Conservation (phyloP, 2,113 vertebrate genomes). For the Deroptyus accipitrinus region DNA sequence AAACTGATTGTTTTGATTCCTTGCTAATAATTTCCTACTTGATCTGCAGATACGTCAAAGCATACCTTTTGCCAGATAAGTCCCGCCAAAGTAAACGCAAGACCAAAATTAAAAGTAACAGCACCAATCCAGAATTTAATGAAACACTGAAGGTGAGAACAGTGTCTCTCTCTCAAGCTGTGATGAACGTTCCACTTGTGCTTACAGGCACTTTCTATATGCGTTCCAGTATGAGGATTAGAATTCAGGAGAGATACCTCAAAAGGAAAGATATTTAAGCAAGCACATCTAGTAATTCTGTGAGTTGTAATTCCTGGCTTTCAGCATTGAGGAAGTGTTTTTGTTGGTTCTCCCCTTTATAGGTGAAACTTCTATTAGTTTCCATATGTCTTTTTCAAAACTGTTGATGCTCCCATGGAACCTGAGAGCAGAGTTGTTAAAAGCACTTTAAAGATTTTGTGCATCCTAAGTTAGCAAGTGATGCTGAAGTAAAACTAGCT, state of each 20-base stretch:
- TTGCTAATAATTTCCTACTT: not conserved
- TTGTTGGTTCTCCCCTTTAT: not conserved
- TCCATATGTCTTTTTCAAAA: not conserved
- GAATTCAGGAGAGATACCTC: not conserved
- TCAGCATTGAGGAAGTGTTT: not conserved
- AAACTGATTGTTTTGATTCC: not conserved
- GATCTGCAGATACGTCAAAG: constrained; percentile 89
- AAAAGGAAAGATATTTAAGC: not conserved
- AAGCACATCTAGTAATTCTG: not conserved
- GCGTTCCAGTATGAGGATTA: not conserved
- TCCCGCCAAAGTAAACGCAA: constrained; percentile 96
- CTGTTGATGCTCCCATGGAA: not conserved
- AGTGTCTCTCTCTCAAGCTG: not conserved
- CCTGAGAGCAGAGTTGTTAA: not conserved
- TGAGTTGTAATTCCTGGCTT: not conserved
- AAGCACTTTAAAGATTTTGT: not conserved
- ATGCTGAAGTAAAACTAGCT: not conserved
- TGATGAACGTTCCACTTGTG: not conserved
- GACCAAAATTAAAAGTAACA: constrained; percentile 93
- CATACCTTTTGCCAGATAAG: constrained; percentile 95
- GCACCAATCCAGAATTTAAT: constrained; percentile 91
- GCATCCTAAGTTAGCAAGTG: not conserved
- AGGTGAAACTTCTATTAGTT: not conserved
- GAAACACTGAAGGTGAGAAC: constrained; percentile 88
- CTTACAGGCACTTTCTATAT: not conserved